These are phyloP conservation scores for Myiagra hebetior DNA, from an alignment of 2,113 vertebrate genomes.

Conservation along the genomic window DNA sequence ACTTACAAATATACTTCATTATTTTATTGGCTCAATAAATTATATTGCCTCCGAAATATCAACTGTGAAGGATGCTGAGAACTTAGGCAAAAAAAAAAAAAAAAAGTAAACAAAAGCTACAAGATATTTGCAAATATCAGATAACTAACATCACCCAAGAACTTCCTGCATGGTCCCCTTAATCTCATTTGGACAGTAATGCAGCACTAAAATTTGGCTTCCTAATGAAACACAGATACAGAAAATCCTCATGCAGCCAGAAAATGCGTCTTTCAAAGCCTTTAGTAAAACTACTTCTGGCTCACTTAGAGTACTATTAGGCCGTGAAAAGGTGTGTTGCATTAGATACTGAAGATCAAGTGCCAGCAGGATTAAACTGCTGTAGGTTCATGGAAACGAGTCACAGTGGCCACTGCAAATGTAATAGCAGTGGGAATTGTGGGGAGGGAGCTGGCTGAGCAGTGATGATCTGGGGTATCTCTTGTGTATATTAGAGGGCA, in stretches of 20 bases:
- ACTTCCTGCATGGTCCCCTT: neutral
- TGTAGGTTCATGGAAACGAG: neutral
- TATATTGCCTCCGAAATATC: neutral
- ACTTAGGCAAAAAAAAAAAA: neutral
- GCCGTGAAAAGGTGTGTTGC: conserved; percentile 11
- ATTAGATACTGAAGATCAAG: conserved; percentile 10
- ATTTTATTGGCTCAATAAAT: neutral
- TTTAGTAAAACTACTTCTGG: neutral
- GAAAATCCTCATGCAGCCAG: neutral
- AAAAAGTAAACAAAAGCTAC: neutral
- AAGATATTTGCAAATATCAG: neutral
- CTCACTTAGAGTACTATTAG: neutral
- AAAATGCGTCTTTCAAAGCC: neutral
- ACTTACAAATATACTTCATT: neutral
- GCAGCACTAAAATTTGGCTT: neutral
- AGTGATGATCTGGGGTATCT: neutral
- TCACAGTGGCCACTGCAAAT: neutral
- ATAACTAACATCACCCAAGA: neutral
- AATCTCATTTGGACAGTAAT: neutral
- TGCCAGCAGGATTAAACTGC: neutral
- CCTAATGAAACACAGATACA: neutral
- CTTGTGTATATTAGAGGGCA: neutral
- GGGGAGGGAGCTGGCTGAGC: neutral
- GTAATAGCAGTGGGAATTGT: neutral
- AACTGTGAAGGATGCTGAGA: neutral